These are phyloP conservation scores for Drosophila ficusphila DNA, from an alignment of 1,140 invertebrate genomes.

Conservation along the genomic window DNA sequence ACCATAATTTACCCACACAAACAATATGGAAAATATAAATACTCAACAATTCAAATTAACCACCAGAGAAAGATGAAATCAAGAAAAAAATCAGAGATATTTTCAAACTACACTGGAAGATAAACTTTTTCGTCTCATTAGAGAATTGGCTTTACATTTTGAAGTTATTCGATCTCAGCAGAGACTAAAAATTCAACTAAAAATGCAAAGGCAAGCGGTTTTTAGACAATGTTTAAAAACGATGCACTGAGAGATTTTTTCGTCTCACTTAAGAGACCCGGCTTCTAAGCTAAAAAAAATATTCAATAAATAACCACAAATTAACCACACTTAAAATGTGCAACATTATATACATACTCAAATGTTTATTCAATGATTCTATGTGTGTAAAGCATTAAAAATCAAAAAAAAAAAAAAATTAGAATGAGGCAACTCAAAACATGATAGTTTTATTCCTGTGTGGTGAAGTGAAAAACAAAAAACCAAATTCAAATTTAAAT, in stretches of 20 bases:
- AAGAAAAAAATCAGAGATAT: background rate
- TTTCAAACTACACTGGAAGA: conserved; percentile 3
- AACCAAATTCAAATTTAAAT: background rate
- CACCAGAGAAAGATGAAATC: background rate
- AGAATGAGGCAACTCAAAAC: conserved; percentile 35
- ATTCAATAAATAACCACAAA: conserved; percentile 19
- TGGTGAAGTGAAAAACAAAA: background rate
- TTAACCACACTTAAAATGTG: conserved; percentile 38
- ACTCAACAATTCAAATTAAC: background rate
- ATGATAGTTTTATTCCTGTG: conserved; percentile 50
- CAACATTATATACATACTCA: conserved; percentile 35
- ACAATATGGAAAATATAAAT: background rate
- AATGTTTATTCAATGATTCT: conserved; percentile 64
- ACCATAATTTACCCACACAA: background rate
- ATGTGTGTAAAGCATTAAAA: conserved; percentile 67
- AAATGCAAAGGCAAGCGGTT: background rate
- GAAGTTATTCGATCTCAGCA: background rate
- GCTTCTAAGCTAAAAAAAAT: conserved; percentile 26
- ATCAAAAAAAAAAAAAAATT: conserved; percentile 40
- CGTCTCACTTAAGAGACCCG: conserved; percentile 12
- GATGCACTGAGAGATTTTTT: conserved; percentile 24
- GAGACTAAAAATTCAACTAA: background rate
- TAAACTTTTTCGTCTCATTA: background rate
- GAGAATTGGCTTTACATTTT: background rate
- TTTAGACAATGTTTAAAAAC: background rate